Evolutionary conservation across 2,888 invertebrate genomes (phyloP).

Genomic region (Dolichomitus sp.): DNA sequence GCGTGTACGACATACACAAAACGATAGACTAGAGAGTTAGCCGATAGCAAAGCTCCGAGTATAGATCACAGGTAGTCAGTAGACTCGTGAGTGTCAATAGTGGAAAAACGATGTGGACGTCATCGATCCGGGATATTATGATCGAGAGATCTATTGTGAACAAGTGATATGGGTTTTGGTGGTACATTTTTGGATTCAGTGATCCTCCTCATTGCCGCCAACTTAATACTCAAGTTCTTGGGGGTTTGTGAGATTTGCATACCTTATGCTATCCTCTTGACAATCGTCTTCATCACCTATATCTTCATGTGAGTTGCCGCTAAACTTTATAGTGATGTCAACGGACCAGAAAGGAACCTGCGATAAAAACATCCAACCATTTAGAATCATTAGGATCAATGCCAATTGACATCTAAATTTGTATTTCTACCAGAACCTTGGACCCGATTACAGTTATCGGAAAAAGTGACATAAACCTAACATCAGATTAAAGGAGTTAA

Average conservation of each 20-base stretch:
- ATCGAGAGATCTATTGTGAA: conserved; percentile 39
- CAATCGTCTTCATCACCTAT: conserved; percentile 76
- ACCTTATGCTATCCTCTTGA: conserved; percentile 80
- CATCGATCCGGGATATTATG: conserved; percentile 30
- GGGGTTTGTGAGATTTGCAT: conserved; percentile 79
- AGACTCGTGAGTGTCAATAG: conserved; percentile 3
- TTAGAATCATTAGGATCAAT: not conserved
- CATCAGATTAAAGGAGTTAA: not conserved
- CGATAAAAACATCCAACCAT: conserved; percentile 27
- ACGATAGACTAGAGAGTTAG: conserved; percentile 14
- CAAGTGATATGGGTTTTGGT: conserved; percentile 80
- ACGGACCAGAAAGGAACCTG: conserved; percentile 55
- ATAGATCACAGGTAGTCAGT: not conserved
- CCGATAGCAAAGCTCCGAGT: conserved; percentile 19
- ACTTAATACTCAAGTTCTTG: conserved; percentile 74
- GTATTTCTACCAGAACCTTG: not conserved
- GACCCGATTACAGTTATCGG: not conserved
- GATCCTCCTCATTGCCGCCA: conserved; percentile 75
- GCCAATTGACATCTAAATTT: not conserved
- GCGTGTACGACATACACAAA: conserved; percentile 19
- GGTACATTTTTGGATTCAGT: conserved; percentile 75
- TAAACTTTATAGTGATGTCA: conserved; percentile 34
- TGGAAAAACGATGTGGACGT: conserved; percentile 49
- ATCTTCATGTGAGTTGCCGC: conserved; percentile 76
- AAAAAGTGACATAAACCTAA: not conserved